Conservation (phyloP, 2,113 vertebrate species). For the Microcebus lehilahytsara region DNA sequence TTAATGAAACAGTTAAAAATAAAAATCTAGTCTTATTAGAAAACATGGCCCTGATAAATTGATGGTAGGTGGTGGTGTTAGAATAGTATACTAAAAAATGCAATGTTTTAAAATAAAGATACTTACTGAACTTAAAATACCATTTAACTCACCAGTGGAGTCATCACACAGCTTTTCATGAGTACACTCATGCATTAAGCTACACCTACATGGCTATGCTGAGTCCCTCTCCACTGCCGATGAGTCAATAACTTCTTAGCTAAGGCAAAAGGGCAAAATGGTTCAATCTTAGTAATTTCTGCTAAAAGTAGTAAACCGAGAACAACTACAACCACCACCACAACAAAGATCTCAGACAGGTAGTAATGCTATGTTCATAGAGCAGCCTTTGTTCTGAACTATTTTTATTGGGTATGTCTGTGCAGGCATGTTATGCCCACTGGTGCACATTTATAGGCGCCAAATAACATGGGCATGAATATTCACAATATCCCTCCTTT, state of each 20-base stretch:
- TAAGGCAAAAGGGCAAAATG: background rate
- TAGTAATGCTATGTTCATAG: background rate
- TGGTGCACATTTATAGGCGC: slow-evolving; percentile 4
- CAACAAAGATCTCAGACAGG: background rate
- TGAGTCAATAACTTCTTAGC: background rate
- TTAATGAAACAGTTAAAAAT: background rate
- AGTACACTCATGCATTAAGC: background rate
- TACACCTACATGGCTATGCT: background rate
- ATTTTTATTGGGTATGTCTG: background rate
- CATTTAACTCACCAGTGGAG: fast-evolving
- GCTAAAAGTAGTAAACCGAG: background rate
- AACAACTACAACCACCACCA: background rate
- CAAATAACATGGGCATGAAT: background rate
- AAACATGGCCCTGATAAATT: background rate
- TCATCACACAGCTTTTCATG: background rate
- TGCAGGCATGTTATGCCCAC: background rate
- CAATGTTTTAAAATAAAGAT: background rate
- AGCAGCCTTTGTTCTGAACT: background rate
- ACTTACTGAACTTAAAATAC: background rate
- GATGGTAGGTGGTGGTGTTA: background rate
- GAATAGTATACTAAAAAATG: background rate
- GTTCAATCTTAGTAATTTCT: background rate
- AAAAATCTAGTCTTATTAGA: background rate
- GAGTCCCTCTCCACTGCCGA: background rate
- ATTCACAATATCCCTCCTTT: background rate